phyloP scores from a whole-genome alignment of 2,888 invertebrate species.

The Cheilosia vernalis region DNA sequence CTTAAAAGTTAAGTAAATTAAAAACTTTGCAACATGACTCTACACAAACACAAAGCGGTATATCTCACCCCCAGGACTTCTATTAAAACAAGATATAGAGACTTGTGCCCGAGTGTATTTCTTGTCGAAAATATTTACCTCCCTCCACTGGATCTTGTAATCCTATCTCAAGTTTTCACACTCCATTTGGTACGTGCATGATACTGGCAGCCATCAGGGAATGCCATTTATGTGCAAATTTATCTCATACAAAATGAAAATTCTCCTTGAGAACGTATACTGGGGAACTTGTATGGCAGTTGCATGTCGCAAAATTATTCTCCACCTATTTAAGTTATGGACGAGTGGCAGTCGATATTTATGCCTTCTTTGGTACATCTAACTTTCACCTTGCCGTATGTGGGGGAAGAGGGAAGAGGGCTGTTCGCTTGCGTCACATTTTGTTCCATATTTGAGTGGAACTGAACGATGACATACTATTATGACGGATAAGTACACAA shows the following conservation, averaged over 20 bases:
- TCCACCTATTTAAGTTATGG: not conserved
- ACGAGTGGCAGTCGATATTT: not conserved
- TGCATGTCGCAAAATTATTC: slow-evolving; percentile 10
- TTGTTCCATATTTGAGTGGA: no score
- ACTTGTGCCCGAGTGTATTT: not conserved
- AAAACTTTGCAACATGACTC: slow-evolving; percentile 1
- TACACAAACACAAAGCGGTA: not conserved
- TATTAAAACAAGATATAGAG: not conserved
- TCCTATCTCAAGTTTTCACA: slow-evolving; percentile 30
- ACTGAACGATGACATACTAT: no score
- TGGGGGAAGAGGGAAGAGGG: no score
- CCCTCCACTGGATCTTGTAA: not conserved
- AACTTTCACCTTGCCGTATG: no score
- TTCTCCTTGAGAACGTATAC: slow-evolving; percentile 5
- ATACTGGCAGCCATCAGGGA: slow-evolving; percentile 14
- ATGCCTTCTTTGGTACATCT: no score
- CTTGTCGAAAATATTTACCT: not conserved
- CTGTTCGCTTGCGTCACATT: no score
- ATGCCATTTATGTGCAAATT: slow-evolving; percentile 15
- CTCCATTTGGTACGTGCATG: slow-evolving; percentile 28
- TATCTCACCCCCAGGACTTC: not conserved
- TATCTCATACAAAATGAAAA: slow-evolving; percentile 44
- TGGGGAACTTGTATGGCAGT: not conserved
- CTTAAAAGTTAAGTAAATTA: not conserved
- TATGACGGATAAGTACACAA: no score